Base-by-base conservation (phyloP, 2,888 invertebrate species). In the Scrobipalpa costella region DNA sequence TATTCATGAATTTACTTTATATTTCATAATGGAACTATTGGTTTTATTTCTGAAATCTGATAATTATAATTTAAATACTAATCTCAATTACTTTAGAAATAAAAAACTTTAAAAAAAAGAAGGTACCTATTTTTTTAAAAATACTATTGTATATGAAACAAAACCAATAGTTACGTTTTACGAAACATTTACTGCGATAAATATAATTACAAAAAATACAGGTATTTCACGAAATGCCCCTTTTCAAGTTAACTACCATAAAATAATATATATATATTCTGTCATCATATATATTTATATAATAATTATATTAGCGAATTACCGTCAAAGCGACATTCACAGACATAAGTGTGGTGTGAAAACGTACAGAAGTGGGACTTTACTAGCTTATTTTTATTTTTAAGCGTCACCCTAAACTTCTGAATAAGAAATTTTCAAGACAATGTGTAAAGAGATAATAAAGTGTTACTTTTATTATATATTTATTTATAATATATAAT, bases 401-500 rank as follows among this genome's bases (percentile, higher is more conserved):
- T 34, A 74, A 86, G 89, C 89, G 87, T 87, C 86, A 89, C 79
- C 88, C 81, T 84, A 84, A 86, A 55, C 34, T 34, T 55, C 38
- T 33, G 27, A 34, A n/a, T 33, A 50, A 9, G n/a, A 38, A 27
- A 27, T 27, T 6, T 36, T 50, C 36, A 57, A 49, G 19, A 59
- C 21, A 17, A 50, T 19, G 52, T 57, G 57, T 55, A 34, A 15
- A 55, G 55, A 33, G 44, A 17, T 34, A 7, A 57, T 15, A 57
- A 11, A 5, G 17, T 17, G 17, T 52, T 13, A 17, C 17, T 27
- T 27, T 27, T 27, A 47, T 17, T 49, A 9, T 19, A 9, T 49
- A 15, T 9, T 9, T 17, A 21, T 19, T 7, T 1, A 44, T n/a
- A n/a, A n/a, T n/a, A 13, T 40, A 13, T 40, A 11, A 62, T 15